phyloP scores from a whole-genome alignment of 2,888 invertebrate species.

The Meteorus cinctellus region DNA sequence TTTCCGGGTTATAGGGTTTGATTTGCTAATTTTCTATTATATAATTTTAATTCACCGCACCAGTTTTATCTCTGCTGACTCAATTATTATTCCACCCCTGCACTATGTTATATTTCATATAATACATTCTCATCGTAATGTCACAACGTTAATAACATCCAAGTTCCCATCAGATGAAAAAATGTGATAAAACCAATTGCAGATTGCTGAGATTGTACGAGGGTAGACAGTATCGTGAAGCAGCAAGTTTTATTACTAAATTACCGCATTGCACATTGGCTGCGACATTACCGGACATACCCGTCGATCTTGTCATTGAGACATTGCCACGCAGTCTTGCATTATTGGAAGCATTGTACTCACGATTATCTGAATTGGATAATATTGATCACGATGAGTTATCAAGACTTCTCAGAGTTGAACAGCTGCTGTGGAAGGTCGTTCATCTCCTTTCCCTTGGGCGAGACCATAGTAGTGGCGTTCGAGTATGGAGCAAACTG shows the following conservation, averaged over 20 bases:
- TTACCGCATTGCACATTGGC: slow-evolving; percentile 87
- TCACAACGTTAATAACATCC: neutral
- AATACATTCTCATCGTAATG: neutral
- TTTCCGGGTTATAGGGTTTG: slow-evolving; percentile 20
- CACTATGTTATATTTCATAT: neutral
- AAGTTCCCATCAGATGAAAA: neutral
- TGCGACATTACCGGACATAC: slow-evolving; percentile 84
- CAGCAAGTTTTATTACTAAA: slow-evolving; percentile 87
- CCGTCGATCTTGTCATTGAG: slow-evolving; percentile 90
- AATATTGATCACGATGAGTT: slow-evolving; percentile 61
- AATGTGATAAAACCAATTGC: slow-evolving; percentile 29
- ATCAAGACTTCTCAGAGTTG: slow-evolving; percentile 76
- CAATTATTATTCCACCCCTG: slow-evolving; percentile 19
- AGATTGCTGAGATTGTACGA: slow-evolving; percentile 87
- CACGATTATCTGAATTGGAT: slow-evolving; percentile 64
- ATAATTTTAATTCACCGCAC: slow-evolving; percentile 2
- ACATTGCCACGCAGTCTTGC: slow-evolving; percentile 91
- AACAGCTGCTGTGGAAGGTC: slow-evolving; percentile 88
- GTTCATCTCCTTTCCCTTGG: slow-evolving; percentile 81
- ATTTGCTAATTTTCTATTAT: slow-evolving; percentile 29
- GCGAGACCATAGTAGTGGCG: slow-evolving; percentile 60
- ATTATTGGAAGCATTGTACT: slow-evolving; percentile 87
- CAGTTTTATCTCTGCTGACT: slow-evolving; percentile 8
- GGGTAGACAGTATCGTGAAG: slow-evolving; percentile 92
- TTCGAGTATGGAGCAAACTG: slow-evolving; percentile 65